Evolutionary conservation across 1,140 invertebrate species (phyloP).

Genomic region (Polyergus mexicanus): DNA sequence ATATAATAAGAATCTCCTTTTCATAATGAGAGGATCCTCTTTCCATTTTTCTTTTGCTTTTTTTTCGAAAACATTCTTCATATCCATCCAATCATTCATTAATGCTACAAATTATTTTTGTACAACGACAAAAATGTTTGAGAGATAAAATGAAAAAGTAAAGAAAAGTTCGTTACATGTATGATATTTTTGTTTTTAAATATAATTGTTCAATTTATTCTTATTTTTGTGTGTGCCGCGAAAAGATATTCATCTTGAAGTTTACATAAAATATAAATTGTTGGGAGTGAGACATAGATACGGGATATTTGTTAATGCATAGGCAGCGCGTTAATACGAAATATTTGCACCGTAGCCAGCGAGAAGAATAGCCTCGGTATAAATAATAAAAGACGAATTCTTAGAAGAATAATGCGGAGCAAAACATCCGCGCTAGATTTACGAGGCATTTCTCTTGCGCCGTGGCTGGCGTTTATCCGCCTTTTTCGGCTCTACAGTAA

Average conservation of each 20-base stretch:
- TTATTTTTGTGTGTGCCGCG: no score
- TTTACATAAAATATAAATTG: background rate
- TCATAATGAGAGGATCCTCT: constrained; percentile 63
- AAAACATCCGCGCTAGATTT: constrained; percentile 61
- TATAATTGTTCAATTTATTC: no score
- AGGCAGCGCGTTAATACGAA: background rate
- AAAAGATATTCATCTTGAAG: background rate
- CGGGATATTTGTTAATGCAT: background rate
- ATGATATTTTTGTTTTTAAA: background rate
- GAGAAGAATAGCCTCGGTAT: constrained; percentile 8
- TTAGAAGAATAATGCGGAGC: constrained; percentile 39
- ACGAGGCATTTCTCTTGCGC: constrained; percentile 62
- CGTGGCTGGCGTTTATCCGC: constrained; percentile 39
- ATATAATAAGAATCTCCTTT: constrained; percentile 59
- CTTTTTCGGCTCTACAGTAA: constrained; percentile 52
- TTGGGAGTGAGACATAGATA: background rate
- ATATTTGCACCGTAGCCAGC: background rate
- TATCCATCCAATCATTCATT: background rate
- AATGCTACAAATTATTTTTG: background rate
- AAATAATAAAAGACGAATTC: constrained; percentile 40
- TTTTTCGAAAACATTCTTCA: constrained; percentile 7
- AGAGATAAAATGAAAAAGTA: background rate
- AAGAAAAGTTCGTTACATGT: background rate
- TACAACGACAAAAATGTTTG: background rate
- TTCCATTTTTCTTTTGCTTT: constrained; percentile 14